Evolutionary conservation across 1,140 invertebrate genomes (phyloP).

Genomic region (Mycetomoellerius zeteki): DNA sequence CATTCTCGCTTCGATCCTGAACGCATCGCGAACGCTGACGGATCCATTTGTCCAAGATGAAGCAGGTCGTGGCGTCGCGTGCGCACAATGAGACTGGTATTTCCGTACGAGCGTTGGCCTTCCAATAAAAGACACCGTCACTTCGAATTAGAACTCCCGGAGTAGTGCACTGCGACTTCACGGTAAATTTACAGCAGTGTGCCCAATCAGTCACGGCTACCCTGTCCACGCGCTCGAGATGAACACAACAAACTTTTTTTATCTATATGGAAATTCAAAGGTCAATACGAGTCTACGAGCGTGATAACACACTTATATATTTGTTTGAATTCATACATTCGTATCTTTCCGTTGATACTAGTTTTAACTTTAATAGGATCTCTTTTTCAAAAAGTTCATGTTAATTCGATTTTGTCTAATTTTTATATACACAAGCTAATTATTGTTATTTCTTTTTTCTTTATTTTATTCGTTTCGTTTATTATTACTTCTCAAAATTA

Average conservation of each 20-base stretch:
- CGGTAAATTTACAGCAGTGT: slow-evolving; percentile 51
- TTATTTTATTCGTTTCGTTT: neutral
- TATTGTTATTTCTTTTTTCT: neutral
- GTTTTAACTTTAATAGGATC: neutral
- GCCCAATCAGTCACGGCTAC: neutral
- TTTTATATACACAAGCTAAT: neutral
- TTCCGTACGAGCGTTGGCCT: slow-evolving; percentile 52
- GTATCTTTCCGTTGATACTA: neutral
- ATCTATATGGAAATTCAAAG: neutral
- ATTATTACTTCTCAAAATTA: neutral
- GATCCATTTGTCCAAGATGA: slow-evolving; percentile 45
- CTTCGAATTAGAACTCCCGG: slow-evolving; percentile 68
- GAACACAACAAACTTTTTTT: neutral
- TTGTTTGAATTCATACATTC: neutral
- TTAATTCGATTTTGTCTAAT: neutral
- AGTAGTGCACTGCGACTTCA: neutral
- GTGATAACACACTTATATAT: neutral
- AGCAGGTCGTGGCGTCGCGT: slow-evolving; percentile 39
- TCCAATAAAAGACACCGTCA: slow-evolving; percentile 47
- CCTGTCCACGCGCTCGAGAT: neutral
- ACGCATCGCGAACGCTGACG: slow-evolving; percentile 31
- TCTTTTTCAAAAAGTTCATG: neutral
- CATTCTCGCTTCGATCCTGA: slow-evolving; percentile 28
- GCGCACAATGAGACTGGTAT: slow-evolving; percentile 61
- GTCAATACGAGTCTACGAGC: neutral